phyloP scores from a whole-genome alignment of 2,113 vertebrate genomes.

The Onychostoma macrolepis region DNA sequence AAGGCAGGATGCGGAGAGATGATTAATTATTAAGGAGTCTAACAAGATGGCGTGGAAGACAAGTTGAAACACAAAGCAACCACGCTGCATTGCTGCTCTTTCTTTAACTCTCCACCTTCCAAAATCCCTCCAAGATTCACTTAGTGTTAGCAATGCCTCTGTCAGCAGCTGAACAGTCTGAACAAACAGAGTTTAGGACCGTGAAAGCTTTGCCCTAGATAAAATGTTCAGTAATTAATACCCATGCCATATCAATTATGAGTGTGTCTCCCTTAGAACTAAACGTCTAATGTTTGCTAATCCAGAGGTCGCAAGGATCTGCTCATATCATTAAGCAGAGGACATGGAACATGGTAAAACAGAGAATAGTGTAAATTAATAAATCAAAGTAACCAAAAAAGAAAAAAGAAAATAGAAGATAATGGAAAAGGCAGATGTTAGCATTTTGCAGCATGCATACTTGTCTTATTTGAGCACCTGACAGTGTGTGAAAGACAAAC shows the following conservation, averaged over 20 bases:
- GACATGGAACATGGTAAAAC: neutral
- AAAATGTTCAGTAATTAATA: slow-evolving; percentile 48
- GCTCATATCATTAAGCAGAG: slow-evolving; percentile 10
- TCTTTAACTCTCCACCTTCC: neutral
- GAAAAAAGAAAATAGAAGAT: neutral
- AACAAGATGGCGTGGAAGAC: neutral
- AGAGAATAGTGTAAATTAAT: neutral
- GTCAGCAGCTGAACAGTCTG: neutral
- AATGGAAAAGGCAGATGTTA: slow-evolving; percentile 1
- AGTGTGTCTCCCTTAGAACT: slow-evolving; percentile 36
- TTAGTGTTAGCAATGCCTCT: neutral
- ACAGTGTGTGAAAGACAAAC: slow-evolving; percentile 52
- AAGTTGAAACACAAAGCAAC: slow-evolving; percentile 1
- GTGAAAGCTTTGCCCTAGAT: slow-evolving; percentile 40
- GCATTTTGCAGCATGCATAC: neutral
- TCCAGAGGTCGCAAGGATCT: neutral
- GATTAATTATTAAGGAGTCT: neutral
- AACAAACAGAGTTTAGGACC: slow-evolving; percentile 15
- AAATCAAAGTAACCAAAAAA: neutral
- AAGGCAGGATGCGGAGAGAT: neutral
- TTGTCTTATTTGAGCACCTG: neutral
- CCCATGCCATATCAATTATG: slow-evolving; percentile 40
- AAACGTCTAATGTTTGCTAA: slow-evolving; percentile 40
- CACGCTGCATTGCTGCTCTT: neutral
- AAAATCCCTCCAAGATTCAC: neutral